Percentiles rank a stretch among this genome's conserved stretches.
phyloP scores from a whole-genome alignment of 2,113 vertebrate species.

The Hippocampus zosterae region DNA sequence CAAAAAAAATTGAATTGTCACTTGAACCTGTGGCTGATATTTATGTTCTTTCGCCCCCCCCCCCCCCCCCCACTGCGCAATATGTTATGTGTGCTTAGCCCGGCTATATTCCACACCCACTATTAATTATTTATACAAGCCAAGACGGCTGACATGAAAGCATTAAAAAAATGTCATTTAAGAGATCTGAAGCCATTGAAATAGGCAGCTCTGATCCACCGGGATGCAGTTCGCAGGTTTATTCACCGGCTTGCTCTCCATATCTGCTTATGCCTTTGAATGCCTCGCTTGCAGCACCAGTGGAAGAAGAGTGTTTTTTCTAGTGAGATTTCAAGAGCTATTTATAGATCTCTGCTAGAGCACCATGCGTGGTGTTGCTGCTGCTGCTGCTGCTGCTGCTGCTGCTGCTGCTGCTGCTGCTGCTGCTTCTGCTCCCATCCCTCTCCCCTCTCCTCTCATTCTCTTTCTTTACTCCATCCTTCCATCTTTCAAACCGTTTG shows the following conservation, averaged over 20 bases:
- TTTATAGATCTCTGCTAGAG: constrained; percentile 77
- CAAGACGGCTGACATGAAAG: not conserved
- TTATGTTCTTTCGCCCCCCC: not conserved
- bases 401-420: constrained; percentile 30
- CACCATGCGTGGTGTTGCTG: constrained; percentile 67
- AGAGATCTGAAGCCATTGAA: constrained; percentile 6
- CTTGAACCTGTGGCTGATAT: not conserved
- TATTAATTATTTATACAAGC: constrained; percentile 31
- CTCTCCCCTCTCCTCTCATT: constrained; percentile 38
- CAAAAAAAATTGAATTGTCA: not conserved
- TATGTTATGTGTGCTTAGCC: constrained; percentile 2
- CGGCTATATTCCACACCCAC: constrained; percentile 9
- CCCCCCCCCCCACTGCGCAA: not conserved
- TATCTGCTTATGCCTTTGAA: constrained; percentile 57
- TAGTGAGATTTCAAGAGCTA: constrained; percentile 78
- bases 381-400: constrained; percentile 57
- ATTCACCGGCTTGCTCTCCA: constrained; percentile 39
- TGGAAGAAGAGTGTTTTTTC: constrained; percentile 71
- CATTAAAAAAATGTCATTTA: not conserved
- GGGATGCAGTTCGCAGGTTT: constrained; percentile 7
- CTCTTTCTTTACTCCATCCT: constrained; percentile 29
- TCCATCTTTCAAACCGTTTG: constrained; percentile 19
- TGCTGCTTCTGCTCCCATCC: constrained; percentile 25
- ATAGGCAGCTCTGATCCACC: constrained; percentile 2
- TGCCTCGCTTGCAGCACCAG: constrained; percentile 68